Evolutionary conservation across 1,140 invertebrate species (phyloP).

Genomic region (Ericerus pela): DNA sequence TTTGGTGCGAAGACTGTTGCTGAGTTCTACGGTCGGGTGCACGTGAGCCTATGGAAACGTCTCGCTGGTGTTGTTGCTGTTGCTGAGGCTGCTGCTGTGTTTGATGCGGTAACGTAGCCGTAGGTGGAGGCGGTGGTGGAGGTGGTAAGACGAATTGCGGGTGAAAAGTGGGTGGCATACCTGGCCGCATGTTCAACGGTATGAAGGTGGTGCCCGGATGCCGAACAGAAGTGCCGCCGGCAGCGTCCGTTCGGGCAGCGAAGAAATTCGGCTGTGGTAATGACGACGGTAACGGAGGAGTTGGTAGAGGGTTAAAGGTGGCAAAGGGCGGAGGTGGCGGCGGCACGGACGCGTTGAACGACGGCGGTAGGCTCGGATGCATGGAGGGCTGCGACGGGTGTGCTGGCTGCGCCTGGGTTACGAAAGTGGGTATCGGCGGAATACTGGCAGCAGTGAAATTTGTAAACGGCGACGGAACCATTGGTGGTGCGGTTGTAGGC

Average conservation of each 20-base stretch:
- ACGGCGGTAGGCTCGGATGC: background rate
- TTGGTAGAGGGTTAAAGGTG: background rate
- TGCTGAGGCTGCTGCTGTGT: background rate
- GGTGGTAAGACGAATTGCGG: conserved; percentile 4
- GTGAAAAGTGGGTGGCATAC: background rate
- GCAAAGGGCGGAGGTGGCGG: background rate
- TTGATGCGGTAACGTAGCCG: background rate
- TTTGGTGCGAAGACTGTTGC: background rate
- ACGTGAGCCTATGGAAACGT: too few species aligned
- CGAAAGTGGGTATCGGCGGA: too few species aligned
- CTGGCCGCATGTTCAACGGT: background rate
- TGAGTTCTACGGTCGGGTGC: background rate
- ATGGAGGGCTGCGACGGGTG: background rate
- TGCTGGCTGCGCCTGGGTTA: too few species aligned
- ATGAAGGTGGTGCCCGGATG: background rate
- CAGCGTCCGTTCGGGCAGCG: background rate
- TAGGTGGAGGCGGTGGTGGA: background rate
- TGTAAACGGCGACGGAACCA: background rate
- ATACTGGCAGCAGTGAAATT: background rate
- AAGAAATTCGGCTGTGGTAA: background rate
- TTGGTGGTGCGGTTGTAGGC: too few species aligned
- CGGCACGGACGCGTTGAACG: background rate
- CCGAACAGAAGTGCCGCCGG: too few species aligned
- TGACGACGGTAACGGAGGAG: background rate
- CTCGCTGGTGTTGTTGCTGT: too few species aligned